Conservation (phyloP, 2,797 vertebrate species). For the Gallinago stenura region DNA sequence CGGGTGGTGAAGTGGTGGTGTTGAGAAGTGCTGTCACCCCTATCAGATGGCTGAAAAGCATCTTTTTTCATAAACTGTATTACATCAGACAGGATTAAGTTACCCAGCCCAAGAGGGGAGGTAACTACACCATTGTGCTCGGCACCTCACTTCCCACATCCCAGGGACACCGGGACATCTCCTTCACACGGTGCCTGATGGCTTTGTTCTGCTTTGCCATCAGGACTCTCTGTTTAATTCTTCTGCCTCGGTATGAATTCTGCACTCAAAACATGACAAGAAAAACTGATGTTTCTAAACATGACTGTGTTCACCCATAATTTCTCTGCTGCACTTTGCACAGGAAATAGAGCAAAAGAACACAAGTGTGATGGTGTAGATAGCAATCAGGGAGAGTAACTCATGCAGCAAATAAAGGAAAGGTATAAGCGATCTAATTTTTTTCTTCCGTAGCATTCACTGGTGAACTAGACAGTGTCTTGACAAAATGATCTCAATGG, state of each 20-base stretch:
- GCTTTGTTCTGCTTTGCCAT: not conserved
- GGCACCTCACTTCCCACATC: not conserved
- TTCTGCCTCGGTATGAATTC: not conserved
- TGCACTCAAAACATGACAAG: not conserved
- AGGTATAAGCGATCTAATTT: not conserved
- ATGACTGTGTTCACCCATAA: not conserved
- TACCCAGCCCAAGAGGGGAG: not conserved
- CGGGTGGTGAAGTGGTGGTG: not conserved
- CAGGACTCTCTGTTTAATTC: not conserved
- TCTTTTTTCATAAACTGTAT: not conserved
- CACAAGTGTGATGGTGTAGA: not conserved
- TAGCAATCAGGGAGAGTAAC: not conserved
- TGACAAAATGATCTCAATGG: constrained; percentile 43
- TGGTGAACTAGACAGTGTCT: not conserved
- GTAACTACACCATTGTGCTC: not conserved
- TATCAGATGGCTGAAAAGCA: not conserved
- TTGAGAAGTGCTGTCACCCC: not conserved
- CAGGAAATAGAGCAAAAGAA: not conserved
- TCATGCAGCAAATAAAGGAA: not conserved
- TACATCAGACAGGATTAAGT: not conserved
- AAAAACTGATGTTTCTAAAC: not conserved
- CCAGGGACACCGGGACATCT: not conserved
- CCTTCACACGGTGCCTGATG: not conserved
- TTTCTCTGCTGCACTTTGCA: not conserved
- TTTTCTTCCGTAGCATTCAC: not conserved